These are phyloP conservation scores for Mormyrops boulengeri DNA, from an alignment of 2,797 vertebrate genomes.

Conservation along the genomic window DNA sequence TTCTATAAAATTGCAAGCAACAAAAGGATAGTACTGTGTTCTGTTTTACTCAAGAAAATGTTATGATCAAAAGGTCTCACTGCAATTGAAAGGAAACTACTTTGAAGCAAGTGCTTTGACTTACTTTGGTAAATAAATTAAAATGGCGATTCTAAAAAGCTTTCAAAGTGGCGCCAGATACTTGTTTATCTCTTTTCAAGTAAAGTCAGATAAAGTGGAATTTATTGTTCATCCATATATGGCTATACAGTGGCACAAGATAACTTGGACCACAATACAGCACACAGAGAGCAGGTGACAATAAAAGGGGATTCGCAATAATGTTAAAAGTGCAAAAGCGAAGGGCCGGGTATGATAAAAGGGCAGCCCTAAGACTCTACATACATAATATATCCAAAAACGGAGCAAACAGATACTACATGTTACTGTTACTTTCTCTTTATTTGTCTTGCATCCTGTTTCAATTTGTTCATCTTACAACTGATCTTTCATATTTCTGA, in stretches of 20 bases:
- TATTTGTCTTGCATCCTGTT: not conserved
- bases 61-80: not conserved
- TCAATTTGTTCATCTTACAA: not conserved
- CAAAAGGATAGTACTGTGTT: not conserved
- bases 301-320: not conserved
- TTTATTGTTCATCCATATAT: not conserved
- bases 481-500: not conserved
- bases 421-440: not conserved
- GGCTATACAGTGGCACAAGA: not conserved
- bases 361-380: not conserved
- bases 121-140: not conserved
- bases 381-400: not conserved
- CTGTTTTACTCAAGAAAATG: not conserved
- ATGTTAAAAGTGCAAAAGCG: not conserved
- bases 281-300: not conserved
- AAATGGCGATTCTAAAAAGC: not conserved
- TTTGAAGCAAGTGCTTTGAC: not conserved
- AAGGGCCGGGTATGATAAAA: not conserved
- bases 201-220: not conserved
- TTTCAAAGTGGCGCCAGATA: not conserved
- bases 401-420: not conserved
- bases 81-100: not conserved
- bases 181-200: not conserved
- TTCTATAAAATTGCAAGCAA: not conserved
- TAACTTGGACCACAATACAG: not conserved